phyloP scores from a whole-genome alignment of 2,797 vertebrate genomes.

The Rallus crepitans region DNA sequence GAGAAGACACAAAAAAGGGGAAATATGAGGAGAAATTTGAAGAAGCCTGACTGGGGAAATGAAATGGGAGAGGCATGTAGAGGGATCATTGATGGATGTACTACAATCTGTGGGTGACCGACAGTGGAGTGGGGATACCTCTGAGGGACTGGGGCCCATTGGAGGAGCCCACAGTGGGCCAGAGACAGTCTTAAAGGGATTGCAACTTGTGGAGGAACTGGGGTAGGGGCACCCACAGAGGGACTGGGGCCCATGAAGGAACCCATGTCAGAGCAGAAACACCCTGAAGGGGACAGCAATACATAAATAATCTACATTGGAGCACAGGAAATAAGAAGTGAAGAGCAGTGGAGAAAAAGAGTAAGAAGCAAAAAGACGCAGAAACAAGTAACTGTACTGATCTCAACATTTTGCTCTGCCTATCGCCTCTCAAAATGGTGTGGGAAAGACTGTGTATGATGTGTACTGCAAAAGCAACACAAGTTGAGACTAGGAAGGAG shows the following conservation, averaged over 20 bases:
- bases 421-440: neutral
- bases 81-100: neutral
- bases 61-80: neutral
- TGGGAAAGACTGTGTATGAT: accelerated
- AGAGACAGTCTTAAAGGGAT: neutral
- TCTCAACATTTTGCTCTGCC: neutral
- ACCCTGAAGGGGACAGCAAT: neutral
- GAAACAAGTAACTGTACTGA: neutral
- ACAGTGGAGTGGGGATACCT: too few species aligned
- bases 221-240: accelerated
- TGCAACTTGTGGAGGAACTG: neutral
- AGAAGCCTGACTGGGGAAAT: neutral
- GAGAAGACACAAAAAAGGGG: neutral
- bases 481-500: neutral
- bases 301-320: neutral
- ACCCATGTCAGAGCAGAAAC: neutral
- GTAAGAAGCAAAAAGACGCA: neutral
- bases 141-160: accelerated
- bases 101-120: accelerated
- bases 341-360: neutral
- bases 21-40: neutral
- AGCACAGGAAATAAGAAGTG: neutral
- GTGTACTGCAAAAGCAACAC: neutral
- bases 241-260: neutral
- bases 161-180: accelerated